Conservation (phyloP, 1,140 invertebrate genomes). For the Pinna nobilis region DNA sequence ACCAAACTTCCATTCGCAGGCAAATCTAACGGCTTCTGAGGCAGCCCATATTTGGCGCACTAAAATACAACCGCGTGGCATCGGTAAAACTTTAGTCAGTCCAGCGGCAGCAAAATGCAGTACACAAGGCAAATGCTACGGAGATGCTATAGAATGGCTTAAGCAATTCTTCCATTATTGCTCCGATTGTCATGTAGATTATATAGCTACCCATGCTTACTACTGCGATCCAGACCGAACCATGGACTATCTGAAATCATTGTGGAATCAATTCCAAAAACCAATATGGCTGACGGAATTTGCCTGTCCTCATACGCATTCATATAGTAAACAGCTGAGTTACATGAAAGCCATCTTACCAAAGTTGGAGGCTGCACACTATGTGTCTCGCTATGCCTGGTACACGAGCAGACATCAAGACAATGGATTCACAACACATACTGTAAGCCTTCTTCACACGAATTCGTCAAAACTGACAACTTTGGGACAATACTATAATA, state of each 20-base stretch:
- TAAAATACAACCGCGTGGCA: constrained; percentile 27
- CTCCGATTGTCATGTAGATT: constrained; percentile 43
- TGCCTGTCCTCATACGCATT: constrained; percentile 38
- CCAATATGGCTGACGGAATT: constrained; percentile 56
- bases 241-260: constrained; percentile 45
- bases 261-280: constrained; percentile 48
- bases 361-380: constrained; percentile 40
- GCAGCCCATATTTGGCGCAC: constrained; percentile 38
- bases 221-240: constrained; percentile 42
- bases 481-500: constrained; percentile 41
- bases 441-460: constrained; percentile 33
- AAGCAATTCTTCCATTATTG: constrained; percentile 49
- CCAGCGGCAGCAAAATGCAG: constrained; percentile 43
- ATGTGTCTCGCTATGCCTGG: constrained; percentile 46
- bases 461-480: constrained; percentile 28
- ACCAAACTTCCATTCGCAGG: constrained; percentile 44
- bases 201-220: constrained; percentile 55
- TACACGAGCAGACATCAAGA: not conserved
- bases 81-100: constrained; percentile 37
- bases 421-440: constrained; percentile 3
- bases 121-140: not conserved
- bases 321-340: constrained; percentile 35
- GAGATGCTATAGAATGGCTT: constrained; percentile 41
- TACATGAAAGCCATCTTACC: constrained; percentile 51
- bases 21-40: constrained; percentile 38